Percentiles rank a stretch among this genome's conserved stretches.
phyloP scores from a whole-genome alignment of 2,888 invertebrate genomes.

The Drosophila barbarae region DNA sequence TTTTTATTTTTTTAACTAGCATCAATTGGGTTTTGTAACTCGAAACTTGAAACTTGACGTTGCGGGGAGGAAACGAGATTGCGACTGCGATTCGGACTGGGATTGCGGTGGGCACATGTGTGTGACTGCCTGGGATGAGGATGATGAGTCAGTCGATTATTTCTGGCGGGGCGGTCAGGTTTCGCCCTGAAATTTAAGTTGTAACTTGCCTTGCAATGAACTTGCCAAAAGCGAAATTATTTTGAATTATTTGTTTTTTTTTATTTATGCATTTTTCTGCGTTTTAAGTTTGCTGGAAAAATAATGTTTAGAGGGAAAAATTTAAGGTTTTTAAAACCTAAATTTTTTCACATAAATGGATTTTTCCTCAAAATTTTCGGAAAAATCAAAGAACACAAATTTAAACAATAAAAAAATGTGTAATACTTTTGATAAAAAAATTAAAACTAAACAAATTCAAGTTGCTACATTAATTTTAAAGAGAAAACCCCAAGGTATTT shows the following conservation, averaged over 20 bases:
- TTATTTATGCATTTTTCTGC: neutral
- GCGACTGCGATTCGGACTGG: neutral
- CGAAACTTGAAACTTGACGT: slow-evolving; percentile 51
- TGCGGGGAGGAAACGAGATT: slow-evolving; percentile 17
- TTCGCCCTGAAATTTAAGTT: slow-evolving; percentile 7
- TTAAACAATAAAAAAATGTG: too few species aligned
- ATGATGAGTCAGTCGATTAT: slow-evolving; percentile 2
- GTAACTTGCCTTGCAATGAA: slow-evolving; percentile 3
- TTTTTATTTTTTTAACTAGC: slow-evolving; percentile 48
- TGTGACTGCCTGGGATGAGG: slow-evolving; percentile 16
- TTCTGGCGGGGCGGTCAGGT: slow-evolving; percentile 13
- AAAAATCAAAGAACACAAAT: too few species aligned
- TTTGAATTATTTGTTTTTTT: neutral
- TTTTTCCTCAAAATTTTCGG: too few species aligned
- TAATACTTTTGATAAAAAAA: too few species aligned
- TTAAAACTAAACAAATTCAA: too few species aligned
- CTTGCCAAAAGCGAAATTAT: neutral
- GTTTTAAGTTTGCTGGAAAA: too few species aligned
- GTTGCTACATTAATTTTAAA: too few species aligned
- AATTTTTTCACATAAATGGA: too few species aligned
- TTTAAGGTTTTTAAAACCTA: too few species aligned
- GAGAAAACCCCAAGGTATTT: too few species aligned
- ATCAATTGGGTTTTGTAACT: slow-evolving; percentile 64
- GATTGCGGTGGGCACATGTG: slow-evolving; percentile 29
- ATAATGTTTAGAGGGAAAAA: too few species aligned